A percentile compares a stretch with the other conserved stretches of the same genome.
phyloP scores from a whole-genome alignment of 1,140 invertebrate genomes.

The Cotesia glomerata region DNA sequence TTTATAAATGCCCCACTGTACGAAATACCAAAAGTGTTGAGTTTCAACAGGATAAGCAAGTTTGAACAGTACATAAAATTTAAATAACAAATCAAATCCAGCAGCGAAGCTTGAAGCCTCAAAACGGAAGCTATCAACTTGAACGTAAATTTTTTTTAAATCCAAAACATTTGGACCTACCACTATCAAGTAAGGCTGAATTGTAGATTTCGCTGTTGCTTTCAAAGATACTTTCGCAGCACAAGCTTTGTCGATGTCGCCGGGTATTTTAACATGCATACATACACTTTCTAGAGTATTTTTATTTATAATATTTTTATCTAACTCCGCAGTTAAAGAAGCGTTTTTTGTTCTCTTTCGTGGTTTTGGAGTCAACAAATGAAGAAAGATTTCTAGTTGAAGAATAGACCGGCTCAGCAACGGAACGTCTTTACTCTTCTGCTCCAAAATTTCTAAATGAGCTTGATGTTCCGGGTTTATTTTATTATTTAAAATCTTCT shows the following conservation, averaged over 20 bases:
- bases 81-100: slow-evolving; percentile 22
- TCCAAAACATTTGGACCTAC: slow-evolving; percentile 17
- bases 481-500: not conserved
- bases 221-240: not conserved
- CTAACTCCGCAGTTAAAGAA: not conserved
- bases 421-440: not conserved
- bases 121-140: slow-evolving; percentile 15
- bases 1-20: slow-evolving; percentile 20
- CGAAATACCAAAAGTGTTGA: slow-evolving; percentile 23
- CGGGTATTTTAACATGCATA: not conserved
- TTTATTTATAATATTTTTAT: not conserved
- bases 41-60: slow-evolving; percentile 20
- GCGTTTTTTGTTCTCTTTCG: not conserved
- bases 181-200: slow-evolving; percentile 28
- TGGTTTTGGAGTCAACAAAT: not conserved
- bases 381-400: not conserved
- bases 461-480: not conserved
- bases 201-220: not conserved
- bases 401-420: not conserved
- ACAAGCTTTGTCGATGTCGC: not conserved
- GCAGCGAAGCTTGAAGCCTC: not conserved
- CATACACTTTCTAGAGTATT: not conserved
- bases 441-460: not conserved
- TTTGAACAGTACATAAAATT: slow-evolving; percentile 16
- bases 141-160: slow-evolving; percentile 11